Base-by-base conservation (phyloP, 2,888 invertebrate species). In the Megastigmus dorsalis region DNA sequence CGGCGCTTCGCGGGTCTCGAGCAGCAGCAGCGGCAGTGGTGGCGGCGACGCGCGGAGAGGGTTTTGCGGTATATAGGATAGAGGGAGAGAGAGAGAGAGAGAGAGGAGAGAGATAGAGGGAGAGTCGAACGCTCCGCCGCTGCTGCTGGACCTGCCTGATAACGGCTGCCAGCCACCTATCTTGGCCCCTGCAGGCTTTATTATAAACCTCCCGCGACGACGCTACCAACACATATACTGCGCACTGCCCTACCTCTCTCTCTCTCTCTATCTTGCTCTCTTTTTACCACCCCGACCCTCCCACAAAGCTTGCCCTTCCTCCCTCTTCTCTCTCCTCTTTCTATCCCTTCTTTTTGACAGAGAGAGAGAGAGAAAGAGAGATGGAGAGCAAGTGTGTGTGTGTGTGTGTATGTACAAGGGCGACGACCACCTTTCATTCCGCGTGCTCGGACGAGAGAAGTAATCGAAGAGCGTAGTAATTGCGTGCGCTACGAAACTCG, bases 171-270 rank as follows among this genome's bases (percentile, higher is more conserved):
- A 81, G 80, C 83, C 81, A 83, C 84, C 81, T 87, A 88, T 87
- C 87, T 86, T 84, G 84, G 82, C 82, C 83, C 83, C 84, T 82
- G 84, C 86, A 86, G 88, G 86, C 87, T 87, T 87, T 88, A 88
- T 87, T 86, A 87, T 86, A 87, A 86, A 86, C 85, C 85, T 79
- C 80, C 76, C 63, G 74, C 73, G 69, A 73, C 68, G 72, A 54
- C 36, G 74, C 38, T 41, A 15, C 54, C 55, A 9, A 36, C 23
- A 3, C 33, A n/a, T n/a, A n/a, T n/a, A n/a, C n/a, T n/a, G n/a
- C n/a, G n/a, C n/a, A n/a, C n/a, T n/a, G n/a, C n/a, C n/a, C n/a
- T n/a, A n/a, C 15, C 50, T 57, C 20, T 54, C 68, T 15, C 63
- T 63, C 67, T n/a, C 10, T 38, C 66, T 18, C 60, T 30, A 60